Evolutionary conservation across 2,113 vertebrate species (phyloP), one percentile per base, ranked within the genome.

Genomic region (Alethe diademata): DNA sequence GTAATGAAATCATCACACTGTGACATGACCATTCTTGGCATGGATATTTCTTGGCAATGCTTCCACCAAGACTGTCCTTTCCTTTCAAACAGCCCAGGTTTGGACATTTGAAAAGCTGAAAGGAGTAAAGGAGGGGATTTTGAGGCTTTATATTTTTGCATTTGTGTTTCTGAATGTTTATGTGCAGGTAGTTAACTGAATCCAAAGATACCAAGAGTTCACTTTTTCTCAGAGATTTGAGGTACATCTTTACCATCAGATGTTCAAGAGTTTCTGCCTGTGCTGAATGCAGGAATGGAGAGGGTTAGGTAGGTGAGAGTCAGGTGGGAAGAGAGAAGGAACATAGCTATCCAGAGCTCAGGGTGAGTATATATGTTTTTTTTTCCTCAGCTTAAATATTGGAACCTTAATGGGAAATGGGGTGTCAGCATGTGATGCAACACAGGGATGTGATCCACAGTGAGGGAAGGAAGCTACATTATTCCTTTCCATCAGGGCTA

Each of bases 381-480:
- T 19, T 38, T 43, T 47, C 54, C 48, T 0, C 7, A 7, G 5
- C 29, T 36, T 71, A 43, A 75, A 71, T 51, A 19, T 4, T 15
- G 38, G 8, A 42, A 48, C 25, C 10, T 84, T 53, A 19, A 29
- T 19, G 18, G 26, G 43, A 96, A 92, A 88, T 23, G 16, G 14
- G 12, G 9, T 2, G 0, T 53, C 66, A 61, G 8, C 0, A 0
- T n/a, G 9, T 92, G 82, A 51, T 2, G 7, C 3, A 5, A 15
- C 2, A 3, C 5, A 16, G 40, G 29, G 38, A 65, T 43, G 28
- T 75, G 91, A 90, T 53, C 35, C 43, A 38, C 9, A 8, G 48
- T 0, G 11, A 75, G 57, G 43, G 33, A 67, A 90, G 62, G 93
- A 93, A 76, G 23, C 19, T 76, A 8, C 28, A n/a, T 86, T 28